phyloP scores from a whole-genome alignment of 2,888 invertebrate genomes.

The Ferdinandea cuprea region DNA sequence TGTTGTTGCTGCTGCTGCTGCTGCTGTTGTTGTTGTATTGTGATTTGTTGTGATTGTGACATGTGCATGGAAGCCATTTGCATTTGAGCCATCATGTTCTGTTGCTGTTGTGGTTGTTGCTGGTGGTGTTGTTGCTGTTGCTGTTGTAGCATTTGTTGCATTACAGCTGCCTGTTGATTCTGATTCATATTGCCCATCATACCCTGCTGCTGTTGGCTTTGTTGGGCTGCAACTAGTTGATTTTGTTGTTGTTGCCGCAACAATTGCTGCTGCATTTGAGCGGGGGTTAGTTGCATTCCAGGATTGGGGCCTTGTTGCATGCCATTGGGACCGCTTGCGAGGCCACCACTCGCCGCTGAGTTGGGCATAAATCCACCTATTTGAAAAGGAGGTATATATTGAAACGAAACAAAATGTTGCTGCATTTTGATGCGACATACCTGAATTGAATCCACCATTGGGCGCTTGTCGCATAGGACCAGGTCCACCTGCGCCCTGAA shows the following conservation, averaged over 20 bases:
- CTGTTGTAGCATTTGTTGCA: slow-evolving; percentile 82
- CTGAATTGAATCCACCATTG: slow-evolving; percentile 80
- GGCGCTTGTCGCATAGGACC: slow-evolving; percentile 81
- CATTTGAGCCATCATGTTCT: slow-evolving; percentile 81
- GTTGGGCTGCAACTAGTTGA: slow-evolving; percentile 80
- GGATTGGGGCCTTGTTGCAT: slow-evolving; percentile 77
- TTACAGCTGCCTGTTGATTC: slow-evolving; percentile 71
- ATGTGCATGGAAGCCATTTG: slow-evolving; percentile 88
- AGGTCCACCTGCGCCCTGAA: slow-evolving; percentile 63
- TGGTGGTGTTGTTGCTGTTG: slow-evolving; percentile 80
- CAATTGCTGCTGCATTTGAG: slow-evolving; percentile 85
- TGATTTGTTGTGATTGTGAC: slow-evolving; percentile 88
- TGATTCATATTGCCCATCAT: slow-evolving; percentile 66
- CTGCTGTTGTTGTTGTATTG: slow-evolving; percentile 83
- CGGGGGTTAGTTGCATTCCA: slow-evolving; percentile 81
- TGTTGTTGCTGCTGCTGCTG: slow-evolving; percentile 79
- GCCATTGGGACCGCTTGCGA: slow-evolving; percentile 75
- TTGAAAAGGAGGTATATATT: slow-evolving; percentile 8
- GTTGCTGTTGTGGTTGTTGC: slow-evolving; percentile 78
- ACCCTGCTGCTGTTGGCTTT: slow-evolving; percentile 78
- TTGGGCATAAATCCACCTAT: slow-evolving; percentile 81
- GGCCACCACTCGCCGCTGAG: slow-evolving; percentile 72
- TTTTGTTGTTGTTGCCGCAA: slow-evolving; percentile 83
- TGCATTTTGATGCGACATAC: slow-evolving; percentile 76
- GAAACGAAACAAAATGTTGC: background rate